Percentiles rank a stretch among this genome's conserved stretches.
These are phyloP conservation scores for Cryptus armator DNA, from an alignment of 2,888 invertebrate species.

Conservation along the genomic window DNA sequence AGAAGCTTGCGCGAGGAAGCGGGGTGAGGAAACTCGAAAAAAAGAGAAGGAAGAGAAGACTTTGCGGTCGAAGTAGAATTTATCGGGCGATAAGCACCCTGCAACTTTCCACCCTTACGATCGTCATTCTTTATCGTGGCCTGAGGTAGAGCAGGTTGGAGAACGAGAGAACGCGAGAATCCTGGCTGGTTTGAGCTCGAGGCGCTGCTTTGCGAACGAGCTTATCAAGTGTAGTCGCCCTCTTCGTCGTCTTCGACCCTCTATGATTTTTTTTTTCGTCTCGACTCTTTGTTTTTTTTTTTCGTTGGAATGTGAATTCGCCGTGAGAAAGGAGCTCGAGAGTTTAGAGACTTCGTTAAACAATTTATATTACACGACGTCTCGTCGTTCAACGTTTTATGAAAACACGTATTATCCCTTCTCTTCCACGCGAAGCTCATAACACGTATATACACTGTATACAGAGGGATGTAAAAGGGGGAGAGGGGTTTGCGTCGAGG, in stretches of 20 bases:
- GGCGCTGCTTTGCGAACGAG: slow-evolving; percentile 65
- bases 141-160: slow-evolving; percentile 35
- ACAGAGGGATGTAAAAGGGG: slow-evolving; percentile 14
- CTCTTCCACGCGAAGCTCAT: background rate
- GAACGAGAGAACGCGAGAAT: slow-evolving; percentile 46
- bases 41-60: slow-evolving; percentile 58
- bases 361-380: slow-evolving; percentile 46
- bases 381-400: slow-evolving; percentile 11
- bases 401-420: slow-evolving; percentile 20
- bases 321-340: slow-evolving; percentile 3
- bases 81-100: slow-evolving; percentile 81
- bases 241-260: slow-evolving; percentile 43
- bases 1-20: slow-evolving; percentile 25
- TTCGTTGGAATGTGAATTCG: slow-evolving; percentile 7
- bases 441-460: slow-evolving; percentile 12
- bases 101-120: slow-evolving; percentile 77
- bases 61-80: slow-evolving; percentile 79
- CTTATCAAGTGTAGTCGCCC: slow-evolving; percentile 69
- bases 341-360: slow-evolving; percentile 47
- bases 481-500: slow-evolving; percentile 17
- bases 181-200: slow-evolving; percentile 38
- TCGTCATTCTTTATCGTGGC: slow-evolving; percentile 81
- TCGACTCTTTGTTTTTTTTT: background rate
- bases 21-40: slow-evolving; percentile 24
- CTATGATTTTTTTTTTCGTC: slow-evolving; percentile 59